These are phyloP conservation scores for Morinoia aosen DNA, from an alignment of 2,888 invertebrate species.

Conservation along the genomic window DNA sequence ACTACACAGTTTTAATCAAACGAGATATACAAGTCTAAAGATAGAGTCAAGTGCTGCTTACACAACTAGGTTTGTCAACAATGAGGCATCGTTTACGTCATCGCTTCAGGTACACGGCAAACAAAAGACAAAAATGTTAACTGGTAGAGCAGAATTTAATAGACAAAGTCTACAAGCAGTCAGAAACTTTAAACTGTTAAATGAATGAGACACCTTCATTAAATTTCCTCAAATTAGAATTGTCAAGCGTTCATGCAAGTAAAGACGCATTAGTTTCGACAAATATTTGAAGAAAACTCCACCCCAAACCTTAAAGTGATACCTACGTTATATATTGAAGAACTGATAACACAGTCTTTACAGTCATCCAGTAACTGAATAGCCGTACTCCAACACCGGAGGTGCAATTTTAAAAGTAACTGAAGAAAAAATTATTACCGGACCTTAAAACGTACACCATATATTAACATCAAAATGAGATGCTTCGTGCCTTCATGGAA, in stretches of 20 bases:
- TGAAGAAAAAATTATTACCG: background rate
- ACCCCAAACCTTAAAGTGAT: background rate
- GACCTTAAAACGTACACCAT: background rate
- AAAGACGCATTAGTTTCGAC: background rate
- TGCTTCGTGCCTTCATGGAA: slow-evolving; percentile 1
- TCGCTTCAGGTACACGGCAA: background rate
- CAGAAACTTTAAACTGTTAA: slow-evolving; percentile 54
- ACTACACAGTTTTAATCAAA: background rate
- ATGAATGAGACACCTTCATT: slow-evolving; percentile 14
- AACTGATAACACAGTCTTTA: background rate
- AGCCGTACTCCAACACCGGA: background rate
- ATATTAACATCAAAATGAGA: background rate
- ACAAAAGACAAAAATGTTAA: slow-evolving; percentile 3
- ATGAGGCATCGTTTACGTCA: background rate
- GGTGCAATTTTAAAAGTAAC: background rate
- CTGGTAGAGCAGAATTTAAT: background rate
- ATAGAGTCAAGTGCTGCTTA: background rate
- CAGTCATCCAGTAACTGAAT: background rate
- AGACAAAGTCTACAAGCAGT: slow-evolving; percentile 26
- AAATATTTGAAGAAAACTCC: background rate
- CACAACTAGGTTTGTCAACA: background rate
- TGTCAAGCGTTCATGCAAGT: slow-evolving; percentile 10
- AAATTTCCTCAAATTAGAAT: slow-evolving; percentile 13
- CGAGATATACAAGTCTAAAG: background rate
- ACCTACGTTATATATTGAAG: background rate